Evolutionary conservation across 2,797 vertebrate species (phyloP), one percentile per base, ranked within the genome.

Genomic region (Pempheris klunzingeri): DNA sequence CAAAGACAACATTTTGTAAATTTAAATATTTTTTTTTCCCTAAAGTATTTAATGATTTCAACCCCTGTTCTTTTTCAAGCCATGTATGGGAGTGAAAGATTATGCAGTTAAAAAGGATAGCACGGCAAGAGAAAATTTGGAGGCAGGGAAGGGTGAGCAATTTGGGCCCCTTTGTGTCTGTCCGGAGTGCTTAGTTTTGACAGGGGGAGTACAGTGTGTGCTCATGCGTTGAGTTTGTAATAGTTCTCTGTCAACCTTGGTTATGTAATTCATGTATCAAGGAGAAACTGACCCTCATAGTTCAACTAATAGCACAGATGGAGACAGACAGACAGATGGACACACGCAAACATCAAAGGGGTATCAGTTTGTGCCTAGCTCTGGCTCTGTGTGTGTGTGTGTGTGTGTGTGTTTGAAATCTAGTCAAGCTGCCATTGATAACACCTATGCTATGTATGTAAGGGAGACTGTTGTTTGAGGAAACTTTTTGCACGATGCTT

Each of bases 251-350:
- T 90, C 87, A 90, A 73, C 85, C 72, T 76, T 69, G 28, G 74
- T 94, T 91, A 87, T 85, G 76, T 83, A 92, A 94, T 83, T 66
- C 58, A 58, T 70, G 76, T 73, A 92, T 91, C 78, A 84, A 91
- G 85, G 87, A 75, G 82, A 90, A 85, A 74, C 71, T 77, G 81
- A 89, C 78, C 84, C 87, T 80, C 81, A 75, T 62, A 61, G 70
- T 81, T 86, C 44, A 81, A 72, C 82, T 86, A 84, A 81, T 74
- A 87, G 18, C 59, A 47, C 78, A 64, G 59, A 77, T 67, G 76
- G 83, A 83, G 82, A 83, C 81, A 65, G 82, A 77, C 78, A 44
- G 64, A 78, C 81, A 72, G 71, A 82, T 71, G 65, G 58, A 82
- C 67, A 54, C 64, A 66, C 58, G 71, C 63, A 73, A 30, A 92